Base-by-base conservation (phyloP, 2,888 invertebrate species). In the Idaea dimidiata region DNA sequence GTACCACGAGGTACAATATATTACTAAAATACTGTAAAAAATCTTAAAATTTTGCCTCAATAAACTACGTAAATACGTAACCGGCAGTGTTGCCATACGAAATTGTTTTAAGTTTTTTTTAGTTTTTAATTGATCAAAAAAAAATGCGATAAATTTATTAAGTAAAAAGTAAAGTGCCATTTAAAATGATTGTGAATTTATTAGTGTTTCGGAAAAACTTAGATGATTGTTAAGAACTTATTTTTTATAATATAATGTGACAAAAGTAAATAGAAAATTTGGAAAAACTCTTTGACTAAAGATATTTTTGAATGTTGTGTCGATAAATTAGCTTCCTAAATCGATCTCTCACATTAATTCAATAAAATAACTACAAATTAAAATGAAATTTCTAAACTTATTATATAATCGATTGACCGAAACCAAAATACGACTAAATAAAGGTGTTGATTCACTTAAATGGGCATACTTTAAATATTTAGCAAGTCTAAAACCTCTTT, bases 131-230 rank as follows among this genome's bases (percentile, higher is more conserved):
- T 43, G 43, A 10, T 43, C 43, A 43, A 43, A 43, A 43, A 43
- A 43, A 43, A 10, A 43, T 43, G 43, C 43, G 43, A 43, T 43
- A 43, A 43, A 43, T 3, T 43, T 43, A 10, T 43, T 43, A 43
- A 43, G 43, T 43, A 43, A 43, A 7, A 43, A 43, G 8, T 43
- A 63, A 63, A 57, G 66, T 66, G 66, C 66, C 66, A 66, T 66
- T 61, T 61, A 18, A 56, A 16, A 56, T 43, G 18, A 56, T 31
- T 55, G 61, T 18, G 57, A 64, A 61, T 61, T 61, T 43, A 59
- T 53, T 57, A 18, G 56, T 18, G 56, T 56, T 17, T 17, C 18
- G 56, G 17, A 43, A 18, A 56, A 10, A 56, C 56, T 56, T 56
- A 16, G 56, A 56, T 56, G 56, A 17, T 17, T 56, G 17, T 43